Evolutionary conservation across 2,888 invertebrate species (phyloP).

Genomic region (Cotesia congregata): DNA sequence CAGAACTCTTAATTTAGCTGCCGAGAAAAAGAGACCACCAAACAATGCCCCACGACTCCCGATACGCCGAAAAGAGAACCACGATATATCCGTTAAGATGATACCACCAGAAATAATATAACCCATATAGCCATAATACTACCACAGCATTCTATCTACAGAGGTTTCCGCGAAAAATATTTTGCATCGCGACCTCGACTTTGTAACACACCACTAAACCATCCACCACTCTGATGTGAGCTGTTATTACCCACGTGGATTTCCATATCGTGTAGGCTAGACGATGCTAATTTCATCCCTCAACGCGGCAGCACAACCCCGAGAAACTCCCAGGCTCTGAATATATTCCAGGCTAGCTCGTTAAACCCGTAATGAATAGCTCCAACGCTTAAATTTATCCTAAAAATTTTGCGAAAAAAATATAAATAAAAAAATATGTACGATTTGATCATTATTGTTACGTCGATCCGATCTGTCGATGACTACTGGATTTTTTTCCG

Average conservation of each 20-base stretch:
- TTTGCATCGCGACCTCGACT: constrained; percentile 52
- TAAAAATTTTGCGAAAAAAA: too few relatives aligned
- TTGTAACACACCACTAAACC: constrained; percentile 40
- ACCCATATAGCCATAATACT: constrained; percentile 44
- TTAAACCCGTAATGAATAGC: not conserved
- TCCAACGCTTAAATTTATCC: not conserved
- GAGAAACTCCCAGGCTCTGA: constrained; percentile 7
- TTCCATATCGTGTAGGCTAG: constrained; percentile 67
- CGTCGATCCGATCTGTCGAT: not conserved
- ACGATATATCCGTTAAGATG: not conserved
- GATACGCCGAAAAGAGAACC: constrained; percentile 5
- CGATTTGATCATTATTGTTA: too few relatives aligned
- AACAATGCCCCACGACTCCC: constrained; percentile 30
- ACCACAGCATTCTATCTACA: constrained; percentile 39
- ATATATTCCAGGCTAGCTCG: not conserved
- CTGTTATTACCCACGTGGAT: constrained; percentile 62
- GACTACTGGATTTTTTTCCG: not conserved
- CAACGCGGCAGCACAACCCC: constrained; percentile 22
- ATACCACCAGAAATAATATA: constrained; percentile 21
- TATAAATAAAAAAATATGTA: too few relatives aligned
- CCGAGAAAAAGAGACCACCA: constrained; percentile 49
- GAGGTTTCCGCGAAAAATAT: constrained; percentile 66
- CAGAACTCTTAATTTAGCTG: constrained; percentile 66
- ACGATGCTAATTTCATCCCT: constrained; percentile 64
- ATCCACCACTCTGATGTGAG: constrained; percentile 35